Base-by-base conservation (phyloP, 1,140 invertebrate species). In the Zeugodacus cucurbitae region DNA sequence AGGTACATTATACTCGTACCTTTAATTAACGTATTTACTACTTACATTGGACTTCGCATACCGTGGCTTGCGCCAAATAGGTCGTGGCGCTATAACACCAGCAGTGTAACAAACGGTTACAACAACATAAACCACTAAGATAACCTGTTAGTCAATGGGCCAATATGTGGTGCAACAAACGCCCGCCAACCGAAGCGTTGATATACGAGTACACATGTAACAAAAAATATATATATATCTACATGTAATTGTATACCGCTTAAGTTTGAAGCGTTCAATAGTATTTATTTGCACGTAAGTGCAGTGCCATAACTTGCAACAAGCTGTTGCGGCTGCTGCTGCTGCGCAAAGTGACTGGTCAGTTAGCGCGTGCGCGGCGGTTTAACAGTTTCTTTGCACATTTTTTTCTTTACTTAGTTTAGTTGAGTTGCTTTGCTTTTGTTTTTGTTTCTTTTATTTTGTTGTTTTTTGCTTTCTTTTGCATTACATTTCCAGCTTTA, bases 251-350 rank as follows among this genome's bases (percentile, higher is more conserved):
- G 10, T 14, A 54, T 54, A 54, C 59, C n/a, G 22, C 26, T 62
- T 62, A 20, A 54, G 48, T 0, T 54, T 54, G 11, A 17, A 54
- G 48, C 11, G 48, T 4, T 17, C 17, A n/a, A n/a, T n/a, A 54
- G 48, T 44, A 41, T 70, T 70, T 34, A 62, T 62, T 62, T 62
- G 3, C 58, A 41, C 6, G 20, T 41, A 32, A 74, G 7, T 82
- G 74, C 5, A 5, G 41, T 48, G 44, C 41, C 74, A 82, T 82
- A 82, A 82, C 74, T 82, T 82, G 74, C 74, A 44, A 82, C 74
- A 44, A 44, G 26, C 11, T 37, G 41, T 20, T 37, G 67, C 14
- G 6, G 48, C 48, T 54, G 48, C 6, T 54, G 48, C 20, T 17
- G 41, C 26, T 48, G 74, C 41, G 74, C 34, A 37, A 74, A 74